Evolutionary conservation across 2,888 invertebrate genomes (phyloP), one percentile per base, ranked within the genome.

Genomic region (Metacarcinus magister): DNA sequence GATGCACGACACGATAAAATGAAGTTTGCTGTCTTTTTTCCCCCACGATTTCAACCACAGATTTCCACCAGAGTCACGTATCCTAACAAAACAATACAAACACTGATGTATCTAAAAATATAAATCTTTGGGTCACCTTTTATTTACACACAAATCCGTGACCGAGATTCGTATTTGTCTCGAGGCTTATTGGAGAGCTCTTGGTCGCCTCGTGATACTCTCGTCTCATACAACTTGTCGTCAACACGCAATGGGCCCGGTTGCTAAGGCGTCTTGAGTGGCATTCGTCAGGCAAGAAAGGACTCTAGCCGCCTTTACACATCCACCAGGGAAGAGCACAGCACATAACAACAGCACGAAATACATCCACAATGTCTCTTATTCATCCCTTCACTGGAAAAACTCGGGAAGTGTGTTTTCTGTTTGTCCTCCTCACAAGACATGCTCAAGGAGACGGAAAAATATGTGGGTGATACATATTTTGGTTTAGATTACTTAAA

Each of bases 191-290:
- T 82, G 28, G 75, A 82, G 75, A 19, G 75, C 75, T 82, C 75
- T 28, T 28, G 23, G 28, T 10, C 75, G 60, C 10, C 28, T 82
- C 75, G 75, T 82, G 75, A 82, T 82, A 28, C 75, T 28, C 28
- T 8, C 28, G 0, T 82, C 75, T 82, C 75, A n/a, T 82, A 28
- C n/a, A 82, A 23, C 28, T n/a, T 2, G 75, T n/a, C 28, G 75
- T 82, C 75, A 82, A 82, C 75, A 82, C 28, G 75, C 75, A 82
- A n/a, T n/a, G 75, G 28, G 75, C 28, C 75, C 23, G 75, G n/a
- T 28, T n/a, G 75, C 75, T 28, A 10, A n/a, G 75, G 75, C 32
- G n/a, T 23, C 60, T 60, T 60, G 60, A 60, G 60, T 60, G 60
- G 60, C 60, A 60, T 19, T 3, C 60, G 60, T 60, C 60, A 60